Base-by-base conservation (phyloP, 2,797 vertebrate genomes). In the Tragopan temminckii region DNA sequence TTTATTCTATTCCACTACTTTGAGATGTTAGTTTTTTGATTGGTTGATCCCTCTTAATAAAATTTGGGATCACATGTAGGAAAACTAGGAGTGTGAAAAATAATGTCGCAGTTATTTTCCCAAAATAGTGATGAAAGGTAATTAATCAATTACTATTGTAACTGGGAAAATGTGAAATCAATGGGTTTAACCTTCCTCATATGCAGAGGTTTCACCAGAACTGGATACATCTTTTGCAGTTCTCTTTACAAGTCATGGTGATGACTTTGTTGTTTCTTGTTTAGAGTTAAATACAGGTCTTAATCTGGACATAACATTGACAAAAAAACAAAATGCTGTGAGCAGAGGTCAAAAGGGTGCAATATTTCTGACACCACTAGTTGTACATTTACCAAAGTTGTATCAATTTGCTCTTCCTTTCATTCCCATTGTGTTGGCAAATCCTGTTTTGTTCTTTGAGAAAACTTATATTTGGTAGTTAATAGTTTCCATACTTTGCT, bases 391-490 rank as follows among this genome's bases (percentile, higher is more conserved):
- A 61, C 21, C 1, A 57, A 86, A 57, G 5, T 14, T 80, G 1
- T 53, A 36, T 33, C 2, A 29, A 79, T 75, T 72, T 61, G 10
- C 7, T 57, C 35, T 67, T 89, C 4, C 83, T 69, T 46, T 46
- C 21, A 83, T 58, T 80, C 19, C 42, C 67, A 19, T 2, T 78
- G 4, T 50, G 3, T 12, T 50, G 35, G 35, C 24, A 80, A 38
- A 0, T 0, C 43, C 38, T 69, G 0, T 10, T 5, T 76, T 40
- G 14, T 2, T 69, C 13, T 67, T 25, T 29, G 23, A 80, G 42
- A 50, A 80, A 58, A 27, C 2, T 25, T 63, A 9, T 23, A 21
- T 43, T 53, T 72, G 38, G 8, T 33, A 21, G 16, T 62, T 53
- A 43, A 69, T 43, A 45, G 11, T 77, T 70, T 75, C 48, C 17